phyloP scores from a whole-genome alignment of 2,888 invertebrate genomes.

The Doris montereyensis region DNA sequence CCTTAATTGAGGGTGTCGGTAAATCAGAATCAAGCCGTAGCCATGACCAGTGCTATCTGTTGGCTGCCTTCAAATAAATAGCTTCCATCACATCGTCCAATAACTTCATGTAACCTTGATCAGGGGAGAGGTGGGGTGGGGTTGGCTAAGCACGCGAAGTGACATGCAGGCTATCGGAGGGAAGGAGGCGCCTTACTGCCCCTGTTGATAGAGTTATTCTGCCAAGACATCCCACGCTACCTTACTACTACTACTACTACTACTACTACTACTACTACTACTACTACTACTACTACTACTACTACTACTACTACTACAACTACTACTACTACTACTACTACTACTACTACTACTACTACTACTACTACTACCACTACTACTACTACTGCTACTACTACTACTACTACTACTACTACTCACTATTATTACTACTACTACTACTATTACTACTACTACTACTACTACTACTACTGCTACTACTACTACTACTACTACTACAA shows the following conservation, averaged over 20 bases:
- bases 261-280: neutral
- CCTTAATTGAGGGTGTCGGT: no score
- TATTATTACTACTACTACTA: neutral
- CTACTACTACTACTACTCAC: neutral
- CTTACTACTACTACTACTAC: neutral
- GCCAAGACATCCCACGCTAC: no score
- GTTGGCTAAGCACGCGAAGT: no score
- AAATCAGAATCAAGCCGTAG: no score
- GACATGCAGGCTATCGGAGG: no score
- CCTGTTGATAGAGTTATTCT: no score
- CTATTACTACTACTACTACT: neutral
- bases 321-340: neutral
- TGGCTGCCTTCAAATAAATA: no score
- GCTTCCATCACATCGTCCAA: no score
- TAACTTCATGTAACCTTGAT: no score
- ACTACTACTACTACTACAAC: neutral
- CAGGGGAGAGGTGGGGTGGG: no score
- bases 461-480: neutral
- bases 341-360: slow-evolving; percentile 5
- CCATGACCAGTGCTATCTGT: no score
- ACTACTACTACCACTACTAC: neutral
- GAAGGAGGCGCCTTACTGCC: no score
- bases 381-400: neutral
- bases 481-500: neutral
- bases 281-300: neutral